These are phyloP conservation scores for Bombus breviceps DNA, from an alignment of 1,140 invertebrate species.

Conservation along the genomic window DNA sequence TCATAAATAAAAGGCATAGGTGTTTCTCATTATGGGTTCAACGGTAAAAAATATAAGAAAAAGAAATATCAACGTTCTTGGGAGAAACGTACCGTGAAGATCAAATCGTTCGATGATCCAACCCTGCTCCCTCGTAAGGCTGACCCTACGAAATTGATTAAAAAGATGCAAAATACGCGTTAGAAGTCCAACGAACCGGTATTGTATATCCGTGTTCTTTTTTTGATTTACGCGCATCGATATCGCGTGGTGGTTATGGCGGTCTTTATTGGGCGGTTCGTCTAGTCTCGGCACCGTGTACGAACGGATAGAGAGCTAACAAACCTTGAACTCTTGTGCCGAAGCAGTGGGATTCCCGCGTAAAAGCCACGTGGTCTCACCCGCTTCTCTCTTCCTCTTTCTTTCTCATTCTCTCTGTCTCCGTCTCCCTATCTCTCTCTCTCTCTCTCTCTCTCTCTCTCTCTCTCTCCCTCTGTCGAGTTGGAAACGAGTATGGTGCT, in stretches of 20 bases:
- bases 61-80: not conserved
- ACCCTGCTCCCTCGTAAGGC: not conserved
- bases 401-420: not conserved
- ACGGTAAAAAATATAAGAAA: not conserved
- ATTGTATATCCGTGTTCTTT: conserved; percentile 5
- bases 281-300: conserved; percentile 2
- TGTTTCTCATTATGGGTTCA: not conserved
- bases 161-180: conserved; percentile 22
- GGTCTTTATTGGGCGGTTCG: conserved; percentile 20
- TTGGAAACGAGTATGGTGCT: conserved; percentile 65
- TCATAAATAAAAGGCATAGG: too few species aligned
- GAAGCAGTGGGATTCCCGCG: conserved; percentile 72
- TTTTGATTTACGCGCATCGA: conserved; percentile 12
- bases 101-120: conserved; percentile 17
- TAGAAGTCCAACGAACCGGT: conserved; percentile 7
- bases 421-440: not conserved
- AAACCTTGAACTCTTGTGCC: conserved; percentile 58
- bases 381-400: conserved; percentile 14
- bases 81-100: conserved; percentile 24
- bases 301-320: conserved; percentile 50
- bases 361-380: conserved; percentile 76
- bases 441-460: not conserved
- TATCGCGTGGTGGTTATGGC: conserved; percentile 23
- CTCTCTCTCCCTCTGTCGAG: conserved; percentile 39
- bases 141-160: conserved; percentile 29